Conservation (phyloP, 1,140 invertebrate species). For the honey bee (Apis mellifera) region DNA sequence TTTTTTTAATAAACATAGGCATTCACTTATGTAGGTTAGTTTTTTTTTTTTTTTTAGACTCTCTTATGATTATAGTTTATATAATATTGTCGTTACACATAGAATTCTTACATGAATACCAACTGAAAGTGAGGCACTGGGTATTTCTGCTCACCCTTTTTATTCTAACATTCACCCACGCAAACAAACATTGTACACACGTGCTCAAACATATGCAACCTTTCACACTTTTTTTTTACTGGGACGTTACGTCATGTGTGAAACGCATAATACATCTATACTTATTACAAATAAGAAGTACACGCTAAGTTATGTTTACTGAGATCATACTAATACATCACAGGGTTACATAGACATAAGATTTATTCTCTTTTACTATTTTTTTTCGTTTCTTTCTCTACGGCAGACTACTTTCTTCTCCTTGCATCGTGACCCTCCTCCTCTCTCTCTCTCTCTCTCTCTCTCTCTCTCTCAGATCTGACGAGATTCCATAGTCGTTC, state of each 20-base stretch:
- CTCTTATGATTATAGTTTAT: constrained; percentile 74
- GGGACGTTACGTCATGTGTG: constrained; percentile 23
- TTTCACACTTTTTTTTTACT: constrained; percentile 26
- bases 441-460: too few relatives aligned
- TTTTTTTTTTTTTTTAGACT: constrained; percentile 77
- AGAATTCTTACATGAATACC: constrained; percentile 69
- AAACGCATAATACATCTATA: constrained; percentile 65
- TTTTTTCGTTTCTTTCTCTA: constrained; percentile 63
- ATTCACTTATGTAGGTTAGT: constrained; percentile 78
- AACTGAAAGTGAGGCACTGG: constrained; percentile 67
- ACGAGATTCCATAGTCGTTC: constrained; percentile 58
- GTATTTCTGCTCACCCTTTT: constrained; percentile 49
- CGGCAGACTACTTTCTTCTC: constrained; percentile 39
- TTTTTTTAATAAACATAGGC: constrained; percentile 78
- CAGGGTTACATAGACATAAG: constrained; percentile 81
- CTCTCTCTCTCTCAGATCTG: constrained; percentile 35
- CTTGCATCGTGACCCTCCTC: background rate
- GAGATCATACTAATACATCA: constrained; percentile 83
- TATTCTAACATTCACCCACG: constrained; percentile 54
- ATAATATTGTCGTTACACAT: constrained; percentile 74
- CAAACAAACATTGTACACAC: constrained; percentile 55
- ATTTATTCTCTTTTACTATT: constrained; percentile 67
- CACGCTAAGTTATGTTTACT: constrained; percentile 79
- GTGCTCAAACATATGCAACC: constrained; percentile 22
- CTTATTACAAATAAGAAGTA: constrained; percentile 77